Conservation (phyloP, 2,888 invertebrate species). For the Prionchulus punctatus region DNA sequence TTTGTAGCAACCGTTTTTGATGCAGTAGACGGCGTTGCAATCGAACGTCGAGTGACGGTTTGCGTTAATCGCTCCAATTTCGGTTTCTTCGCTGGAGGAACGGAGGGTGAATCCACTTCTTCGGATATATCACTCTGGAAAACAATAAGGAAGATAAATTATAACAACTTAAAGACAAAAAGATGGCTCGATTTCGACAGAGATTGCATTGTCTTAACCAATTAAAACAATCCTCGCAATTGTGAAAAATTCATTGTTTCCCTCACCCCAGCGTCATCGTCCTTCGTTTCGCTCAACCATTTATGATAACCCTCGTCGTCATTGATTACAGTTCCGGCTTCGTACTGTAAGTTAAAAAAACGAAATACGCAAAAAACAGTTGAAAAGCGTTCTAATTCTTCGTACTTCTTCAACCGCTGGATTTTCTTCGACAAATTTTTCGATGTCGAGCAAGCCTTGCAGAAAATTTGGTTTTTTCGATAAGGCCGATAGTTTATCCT, state of each 20-base stretch:
- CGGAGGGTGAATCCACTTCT: too few species aligned
- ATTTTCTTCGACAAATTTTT: not conserved
- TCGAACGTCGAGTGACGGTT: too few species aligned
- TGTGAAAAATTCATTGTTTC: too few species aligned
- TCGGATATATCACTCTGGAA: too few species aligned
- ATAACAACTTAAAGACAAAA: too few species aligned
- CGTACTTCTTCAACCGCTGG: not conserved
- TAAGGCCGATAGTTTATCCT: not conserved
- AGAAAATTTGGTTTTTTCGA: not conserved
- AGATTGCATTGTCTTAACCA: too few species aligned
- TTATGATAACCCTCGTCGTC: not conserved
- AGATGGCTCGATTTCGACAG: too few species aligned
- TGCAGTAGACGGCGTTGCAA: too few species aligned
- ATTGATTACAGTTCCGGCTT: not conserved
- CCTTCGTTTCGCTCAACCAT: not conserved
- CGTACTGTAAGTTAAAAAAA: not conserved
- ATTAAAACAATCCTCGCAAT: too few species aligned
- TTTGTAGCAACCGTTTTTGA: too few species aligned
- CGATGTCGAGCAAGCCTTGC: not conserved
- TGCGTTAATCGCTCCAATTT: too few species aligned
- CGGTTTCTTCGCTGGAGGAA: not conserved
- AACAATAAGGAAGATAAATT: too few species aligned
- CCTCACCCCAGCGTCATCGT: not conserved
- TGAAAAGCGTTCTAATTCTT: not conserved
- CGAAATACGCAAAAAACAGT: not conserved